phyloP scores from a whole-genome alignment of 2,888 invertebrate species.

The Philonicus albiceps region DNA sequence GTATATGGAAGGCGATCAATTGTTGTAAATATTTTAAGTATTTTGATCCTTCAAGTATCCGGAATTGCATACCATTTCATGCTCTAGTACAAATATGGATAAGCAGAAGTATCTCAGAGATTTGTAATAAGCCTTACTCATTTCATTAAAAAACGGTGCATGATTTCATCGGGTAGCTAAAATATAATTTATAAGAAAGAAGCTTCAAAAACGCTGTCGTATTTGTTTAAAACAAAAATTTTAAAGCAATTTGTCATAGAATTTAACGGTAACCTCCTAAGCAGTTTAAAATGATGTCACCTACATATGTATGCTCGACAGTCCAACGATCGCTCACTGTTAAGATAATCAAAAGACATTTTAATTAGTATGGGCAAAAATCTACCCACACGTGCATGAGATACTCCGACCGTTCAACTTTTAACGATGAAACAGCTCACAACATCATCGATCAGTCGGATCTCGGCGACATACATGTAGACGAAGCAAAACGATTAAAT shows the following conservation, averaged over 20 bases:
- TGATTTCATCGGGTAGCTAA: neutral
- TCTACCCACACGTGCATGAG: neutral
- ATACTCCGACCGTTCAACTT: neutral
- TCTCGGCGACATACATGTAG: neutral
- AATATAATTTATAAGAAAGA: neutral
- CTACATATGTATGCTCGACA: neutral
- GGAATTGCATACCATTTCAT: neutral
- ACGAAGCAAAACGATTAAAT: neutral
- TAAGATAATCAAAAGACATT: neutral
- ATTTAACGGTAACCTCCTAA: neutral
- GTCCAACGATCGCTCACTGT: neutral
- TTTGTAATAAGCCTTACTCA: neutral
- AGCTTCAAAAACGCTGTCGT: neutral
- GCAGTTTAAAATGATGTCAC: neutral
- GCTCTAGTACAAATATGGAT: neutral
- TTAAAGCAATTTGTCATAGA: neutral
- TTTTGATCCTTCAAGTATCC: neutral
- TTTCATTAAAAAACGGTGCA: neutral
- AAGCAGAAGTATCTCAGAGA: neutral
- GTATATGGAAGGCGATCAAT: too few relatives aligned
- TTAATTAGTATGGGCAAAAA: neutral
- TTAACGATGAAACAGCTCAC: neutral
- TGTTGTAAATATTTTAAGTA: neutral
- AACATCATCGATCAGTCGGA: constrained; percentile 3
- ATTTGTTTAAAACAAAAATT: neutral